Percentiles rank a stretch among this genome's conserved stretches.
Evolutionary conservation across 2,888 invertebrate genomes (phyloP).

Genomic region (Eretmocerus hayati): DNA sequence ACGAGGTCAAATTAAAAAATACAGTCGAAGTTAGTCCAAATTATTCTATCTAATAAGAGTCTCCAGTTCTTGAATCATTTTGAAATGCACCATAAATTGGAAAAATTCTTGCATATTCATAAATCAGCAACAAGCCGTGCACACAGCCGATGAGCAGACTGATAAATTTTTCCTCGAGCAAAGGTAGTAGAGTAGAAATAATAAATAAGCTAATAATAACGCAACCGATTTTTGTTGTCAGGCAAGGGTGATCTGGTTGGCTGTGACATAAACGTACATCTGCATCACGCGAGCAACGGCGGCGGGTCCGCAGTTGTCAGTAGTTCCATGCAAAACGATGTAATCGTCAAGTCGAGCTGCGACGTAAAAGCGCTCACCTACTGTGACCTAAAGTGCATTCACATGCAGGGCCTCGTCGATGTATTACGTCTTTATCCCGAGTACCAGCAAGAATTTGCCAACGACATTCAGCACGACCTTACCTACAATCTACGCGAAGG

Average conservation of each 20-base stretch:
- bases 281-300: slow-evolving; percentile 59
- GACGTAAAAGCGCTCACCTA: slow-evolving; percentile 93
- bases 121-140: too few species aligned
- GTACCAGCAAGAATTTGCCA: slow-evolving; percentile 88
- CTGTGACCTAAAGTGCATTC: slow-evolving; percentile 91
- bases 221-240: too few species aligned
- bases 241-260: slow-evolving; percentile 95
- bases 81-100: too few species aligned
- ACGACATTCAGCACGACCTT: slow-evolving; percentile 90
- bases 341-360: slow-evolving; percentile 86
- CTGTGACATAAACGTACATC: slow-evolving; percentile 79
- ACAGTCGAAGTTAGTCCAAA: too few species aligned
- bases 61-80: too few species aligned
- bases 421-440: slow-evolving; percentile 87
- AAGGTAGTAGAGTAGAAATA: too few species aligned
- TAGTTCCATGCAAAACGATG: slow-evolving; percentile 57
- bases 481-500: slow-evolving; percentile 92
- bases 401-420: slow-evolving; percentile 84
- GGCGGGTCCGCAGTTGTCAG: slow-evolving; percentile 47
- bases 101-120: too few species aligned
- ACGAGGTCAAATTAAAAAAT: too few species aligned
- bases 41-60: too few species aligned
- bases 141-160: too few species aligned
- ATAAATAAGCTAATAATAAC: too few species aligned
- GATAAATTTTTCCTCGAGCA: too few species aligned